Evolutionary conservation across 2,113 vertebrate genomes (phyloP).

Genomic region (Prochilodus magdalenae): DNA sequence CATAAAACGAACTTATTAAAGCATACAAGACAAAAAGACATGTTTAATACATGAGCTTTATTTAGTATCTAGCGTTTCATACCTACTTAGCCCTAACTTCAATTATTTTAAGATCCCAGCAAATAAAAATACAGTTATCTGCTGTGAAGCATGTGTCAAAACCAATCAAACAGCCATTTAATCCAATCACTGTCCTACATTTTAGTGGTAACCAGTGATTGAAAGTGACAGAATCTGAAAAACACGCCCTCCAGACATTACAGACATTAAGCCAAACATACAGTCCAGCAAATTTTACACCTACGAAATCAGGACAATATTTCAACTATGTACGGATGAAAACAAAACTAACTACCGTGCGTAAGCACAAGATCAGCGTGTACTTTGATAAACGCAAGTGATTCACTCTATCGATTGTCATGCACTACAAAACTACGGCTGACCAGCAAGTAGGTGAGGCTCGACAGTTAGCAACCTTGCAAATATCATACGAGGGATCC

Average conservation of each 20-base stretch:
- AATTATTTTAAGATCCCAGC: not conserved
- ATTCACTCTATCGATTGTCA: not conserved
- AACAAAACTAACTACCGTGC: too few species aligned
- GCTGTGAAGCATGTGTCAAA: not conserved
- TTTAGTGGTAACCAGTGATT: not conserved
- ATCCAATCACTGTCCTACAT: not conserved
- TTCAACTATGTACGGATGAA: too few species aligned
- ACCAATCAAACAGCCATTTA: not conserved
- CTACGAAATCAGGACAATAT: too few species aligned
- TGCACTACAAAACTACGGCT: constrained; percentile 2
- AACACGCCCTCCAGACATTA: not conserved
- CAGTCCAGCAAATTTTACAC: too few species aligned
- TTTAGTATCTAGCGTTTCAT: not conserved
- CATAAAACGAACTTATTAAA: not conserved
- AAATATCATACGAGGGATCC: not conserved
- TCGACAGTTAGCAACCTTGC: not conserved
- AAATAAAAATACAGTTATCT: not conserved
- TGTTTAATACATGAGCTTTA: not conserved
- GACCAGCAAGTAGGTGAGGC: not conserved
- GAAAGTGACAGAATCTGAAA: not conserved
- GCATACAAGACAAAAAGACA: not conserved
- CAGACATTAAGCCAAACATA: not conserved
- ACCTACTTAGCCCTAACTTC: not conserved
- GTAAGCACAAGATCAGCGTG: too few species aligned
- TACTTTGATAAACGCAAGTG: not conserved